Conservation (phyloP, 2,888 invertebrate genomes). For the Blastobasis adustella region DNA sequence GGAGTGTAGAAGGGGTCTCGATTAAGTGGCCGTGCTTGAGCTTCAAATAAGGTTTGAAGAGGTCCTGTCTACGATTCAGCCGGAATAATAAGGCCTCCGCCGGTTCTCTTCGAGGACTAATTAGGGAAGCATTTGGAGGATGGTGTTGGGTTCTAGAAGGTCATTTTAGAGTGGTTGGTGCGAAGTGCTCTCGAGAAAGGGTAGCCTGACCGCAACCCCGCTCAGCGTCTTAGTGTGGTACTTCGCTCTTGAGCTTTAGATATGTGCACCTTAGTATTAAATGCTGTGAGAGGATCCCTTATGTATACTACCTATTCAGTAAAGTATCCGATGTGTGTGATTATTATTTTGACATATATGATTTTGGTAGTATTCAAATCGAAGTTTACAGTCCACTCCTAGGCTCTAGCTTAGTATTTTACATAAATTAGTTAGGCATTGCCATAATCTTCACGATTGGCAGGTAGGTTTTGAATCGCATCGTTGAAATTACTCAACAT, state of each 20-base stretch:
- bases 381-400: no score
- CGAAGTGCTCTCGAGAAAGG: constrained; percentile 43
- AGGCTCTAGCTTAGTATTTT: no score
- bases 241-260: background rate
- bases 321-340: no score
- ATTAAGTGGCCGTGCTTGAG: constrained; percentile 33
- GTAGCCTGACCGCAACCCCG: constrained; percentile 43
- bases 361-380: no score
- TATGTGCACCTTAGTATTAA: no score
- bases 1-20: constrained; percentile 23
- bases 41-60: constrained; percentile 58
- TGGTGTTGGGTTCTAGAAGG: constrained; percentile 29
- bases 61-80: constrained; percentile 47
- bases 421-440: no score
- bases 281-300: no score
- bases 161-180: constrained; percentile 31
- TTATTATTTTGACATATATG: no score
- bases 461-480: no score
- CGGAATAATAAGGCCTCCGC: constrained; percentile 34
- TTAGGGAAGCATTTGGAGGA: constrained; percentile 32
- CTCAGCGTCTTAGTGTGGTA: constrained; percentile 30
- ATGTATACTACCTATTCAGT: no score
- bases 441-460: no score
- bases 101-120: constrained; percentile 30
- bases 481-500: no score